These are phyloP conservation scores for Drosophila bifasciata DNA, from an alignment of 1,140 invertebrate species.

Conservation along the genomic window DNA sequence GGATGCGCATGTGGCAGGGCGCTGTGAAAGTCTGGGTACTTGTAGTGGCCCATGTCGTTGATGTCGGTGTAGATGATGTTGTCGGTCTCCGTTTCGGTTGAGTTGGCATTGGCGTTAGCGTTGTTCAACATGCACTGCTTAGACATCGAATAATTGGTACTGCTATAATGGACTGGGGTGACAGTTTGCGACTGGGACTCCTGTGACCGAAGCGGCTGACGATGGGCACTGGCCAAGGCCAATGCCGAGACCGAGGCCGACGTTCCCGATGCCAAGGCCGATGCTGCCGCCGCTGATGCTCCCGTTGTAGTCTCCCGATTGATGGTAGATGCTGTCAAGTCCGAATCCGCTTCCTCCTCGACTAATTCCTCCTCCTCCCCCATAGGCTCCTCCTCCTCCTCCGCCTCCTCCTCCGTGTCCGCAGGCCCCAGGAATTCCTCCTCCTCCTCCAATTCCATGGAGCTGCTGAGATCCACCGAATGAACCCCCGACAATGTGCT, in stretches of 20 bases:
- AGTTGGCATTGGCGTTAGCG: slow-evolving; percentile 81
- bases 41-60: slow-evolving; percentile 80
- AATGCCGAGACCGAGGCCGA: slow-evolving; percentile 47
- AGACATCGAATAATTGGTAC: slow-evolving; percentile 84
- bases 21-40: slow-evolving; percentile 72
- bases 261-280: slow-evolving; percentile 48
- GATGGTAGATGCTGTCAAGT: slow-evolving; percentile 84
- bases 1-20: slow-evolving; percentile 31
- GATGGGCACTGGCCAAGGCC: slow-evolving; percentile 76
- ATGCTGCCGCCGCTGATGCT: slow-evolving; percentile 67
- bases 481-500: slow-evolving; percentile 70
- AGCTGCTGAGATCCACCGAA: slow-evolving; percentile 84
- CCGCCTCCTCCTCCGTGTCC: slow-evolving; percentile 74
- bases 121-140: slow-evolving; percentile 83
- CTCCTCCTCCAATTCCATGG: slow-evolving; percentile 82
- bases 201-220: slow-evolving; percentile 81
- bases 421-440: slow-evolving; percentile 58
- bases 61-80: slow-evolving; percentile 84
- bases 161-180: slow-evolving; percentile 84
- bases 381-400: slow-evolving; percentile 74
- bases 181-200: slow-evolving; percentile 83
- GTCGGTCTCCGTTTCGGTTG: slow-evolving; percentile 82
- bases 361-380: slow-evolving; percentile 81
- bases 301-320: slow-evolving; percentile 83
- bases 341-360: slow-evolving; percentile 84